Conservation (phyloP, 2,797 vertebrate species). For the Champsocephalus gunnari region DNA sequence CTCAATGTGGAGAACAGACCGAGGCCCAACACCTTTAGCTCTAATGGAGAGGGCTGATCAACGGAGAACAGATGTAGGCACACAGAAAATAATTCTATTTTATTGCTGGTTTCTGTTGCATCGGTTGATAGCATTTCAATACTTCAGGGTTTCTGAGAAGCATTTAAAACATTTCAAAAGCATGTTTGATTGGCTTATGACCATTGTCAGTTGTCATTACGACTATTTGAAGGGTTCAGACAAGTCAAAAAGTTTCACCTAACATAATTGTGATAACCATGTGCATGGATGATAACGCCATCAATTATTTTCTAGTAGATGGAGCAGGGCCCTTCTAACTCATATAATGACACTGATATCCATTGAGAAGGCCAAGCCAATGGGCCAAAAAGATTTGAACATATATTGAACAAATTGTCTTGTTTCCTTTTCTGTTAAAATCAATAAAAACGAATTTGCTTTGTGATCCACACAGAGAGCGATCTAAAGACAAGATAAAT, state of each 20-base stretch:
- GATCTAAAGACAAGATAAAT: neutral
- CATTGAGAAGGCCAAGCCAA: too few relatives aligned
- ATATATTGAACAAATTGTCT: too few relatives aligned
- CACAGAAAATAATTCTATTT: slow-evolving; percentile 26
- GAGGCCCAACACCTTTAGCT: slow-evolving; percentile 66
- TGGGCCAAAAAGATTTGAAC: too few relatives aligned
- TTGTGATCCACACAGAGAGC: neutral
- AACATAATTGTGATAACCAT: too few relatives aligned
- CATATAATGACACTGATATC: too few relatives aligned
- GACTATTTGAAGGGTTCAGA: too few relatives aligned
- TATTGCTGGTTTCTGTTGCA: slow-evolving; percentile 36
- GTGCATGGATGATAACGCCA: too few relatives aligned
- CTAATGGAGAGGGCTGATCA: slow-evolving; percentile 64
- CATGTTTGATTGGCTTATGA: neutral
- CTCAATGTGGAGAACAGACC: slow-evolving; percentile 52
- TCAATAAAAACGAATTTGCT: neutral
- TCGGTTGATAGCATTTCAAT: slow-evolving; percentile 30
- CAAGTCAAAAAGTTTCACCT: too few relatives aligned
- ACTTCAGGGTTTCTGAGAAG: slow-evolving; percentile 7
- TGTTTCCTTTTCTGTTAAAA: neutral
- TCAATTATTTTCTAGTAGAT: too few relatives aligned
- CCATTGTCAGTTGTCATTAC: too few relatives aligned
- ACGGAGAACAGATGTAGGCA: slow-evolving; percentile 35
- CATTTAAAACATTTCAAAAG: slow-evolving; percentile 1
- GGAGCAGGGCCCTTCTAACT: too few relatives aligned